Evolutionary conservation across 2,888 invertebrate species (phyloP).

Genomic region (Limnephilus auricula): DNA sequence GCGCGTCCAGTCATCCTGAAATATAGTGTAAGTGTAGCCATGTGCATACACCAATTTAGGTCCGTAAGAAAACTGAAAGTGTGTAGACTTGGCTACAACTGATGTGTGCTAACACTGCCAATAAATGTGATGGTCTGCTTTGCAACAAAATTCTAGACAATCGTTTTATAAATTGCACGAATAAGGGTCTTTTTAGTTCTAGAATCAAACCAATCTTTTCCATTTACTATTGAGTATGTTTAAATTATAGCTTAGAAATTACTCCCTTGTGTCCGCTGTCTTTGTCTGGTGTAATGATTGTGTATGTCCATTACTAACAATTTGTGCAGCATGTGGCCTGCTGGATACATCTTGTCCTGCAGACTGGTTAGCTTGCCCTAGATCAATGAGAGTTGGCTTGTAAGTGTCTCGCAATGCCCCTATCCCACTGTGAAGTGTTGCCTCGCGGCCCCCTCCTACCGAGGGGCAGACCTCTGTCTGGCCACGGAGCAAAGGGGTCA

Average conservation of each 20-base stretch:
- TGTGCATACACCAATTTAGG: not conserved
- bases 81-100: no score
- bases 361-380: slow-evolving; percentile 65
- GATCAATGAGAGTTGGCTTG: slow-evolving; percentile 45
- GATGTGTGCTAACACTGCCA: not conserved
- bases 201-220: not conserved
- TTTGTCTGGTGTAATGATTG: not conserved
- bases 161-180: not conserved
- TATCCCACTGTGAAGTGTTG: slow-evolving; percentile 54
- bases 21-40: not conserved
- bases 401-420: slow-evolving; percentile 48
- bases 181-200: not conserved
- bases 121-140: not conserved
- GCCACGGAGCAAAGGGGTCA: slow-evolving; percentile 56
- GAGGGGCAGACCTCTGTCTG: slow-evolving; percentile 53
- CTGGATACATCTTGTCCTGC: slow-evolving; percentile 56
- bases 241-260: not conserved
- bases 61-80: no score
- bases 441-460: slow-evolving; percentile 52
- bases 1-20: no score
- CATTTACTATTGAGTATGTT: not conserved
- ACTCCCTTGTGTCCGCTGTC: not conserved
- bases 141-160: not conserved
- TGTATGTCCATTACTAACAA: slow-evolving; percentile 26
- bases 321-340: slow-evolving; percentile 64